Evolutionary conservation across 2,888 invertebrate species (phyloP).

Genomic region (Cancer borealis): DNA sequence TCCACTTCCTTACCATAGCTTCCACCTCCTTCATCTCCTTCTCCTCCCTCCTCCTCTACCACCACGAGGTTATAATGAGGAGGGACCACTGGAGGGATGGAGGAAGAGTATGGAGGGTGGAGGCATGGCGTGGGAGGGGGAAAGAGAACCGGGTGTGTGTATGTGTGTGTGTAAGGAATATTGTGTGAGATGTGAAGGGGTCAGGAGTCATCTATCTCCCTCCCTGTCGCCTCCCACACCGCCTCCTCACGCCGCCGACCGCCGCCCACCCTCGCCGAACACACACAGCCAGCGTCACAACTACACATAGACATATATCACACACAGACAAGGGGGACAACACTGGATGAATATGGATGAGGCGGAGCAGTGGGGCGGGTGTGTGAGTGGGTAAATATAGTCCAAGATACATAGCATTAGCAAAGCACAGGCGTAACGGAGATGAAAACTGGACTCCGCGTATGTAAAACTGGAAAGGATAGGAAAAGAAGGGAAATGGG

Average conservation of each 20-base stretch:
- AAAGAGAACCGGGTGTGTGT: not conserved
- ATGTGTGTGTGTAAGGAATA: not conserved
- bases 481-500: not conserved
- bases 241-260: not conserved
- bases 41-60: not conserved
- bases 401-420: not conserved
- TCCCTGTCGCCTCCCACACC: slow-evolving; percentile 34
- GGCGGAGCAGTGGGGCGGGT: not conserved
- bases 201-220: slow-evolving; percentile 28
- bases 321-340: slow-evolving; percentile 40
- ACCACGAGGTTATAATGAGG: not conserved
- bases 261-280: not conserved
- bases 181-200: slow-evolving; percentile 29
- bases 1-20: not conserved
- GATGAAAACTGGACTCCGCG: not conserved
- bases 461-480: not conserved
- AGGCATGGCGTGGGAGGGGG: not conserved
- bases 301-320: slow-evolving; percentile 35
- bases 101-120: not conserved
- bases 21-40: not conserved
- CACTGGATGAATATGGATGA: slow-evolving; percentile 33
- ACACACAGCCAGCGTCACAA: slow-evolving; percentile 6
- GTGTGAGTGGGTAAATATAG: not conserved
- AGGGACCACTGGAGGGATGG: not conserved
- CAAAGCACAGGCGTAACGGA: not conserved